Evolutionary conservation across 2,797 vertebrate species (phyloP), one percentile per base, ranked within the genome.

Genomic region (Acanthopagrus latus): DNA sequence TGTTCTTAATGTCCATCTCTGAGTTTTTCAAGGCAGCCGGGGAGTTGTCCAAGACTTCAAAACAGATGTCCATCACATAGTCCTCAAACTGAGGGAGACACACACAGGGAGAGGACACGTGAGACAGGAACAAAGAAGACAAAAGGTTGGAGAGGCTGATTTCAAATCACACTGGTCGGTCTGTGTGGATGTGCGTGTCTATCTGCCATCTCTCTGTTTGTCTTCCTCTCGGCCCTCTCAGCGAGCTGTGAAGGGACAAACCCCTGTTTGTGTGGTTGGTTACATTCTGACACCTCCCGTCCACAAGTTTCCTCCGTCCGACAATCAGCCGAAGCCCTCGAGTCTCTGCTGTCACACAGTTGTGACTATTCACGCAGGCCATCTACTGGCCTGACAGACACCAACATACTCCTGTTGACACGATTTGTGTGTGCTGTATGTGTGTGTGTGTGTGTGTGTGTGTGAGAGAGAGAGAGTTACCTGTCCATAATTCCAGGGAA

Each of bases 401-500:
- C 47, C 57, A 38, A 57, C 25, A 46, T 13, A 16, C 51, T 71
- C 23, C 5, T 9, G 3, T 8, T 55, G 47, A 13, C 9, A 27
- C 20, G 47, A 11, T 46, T 14, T 69, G 52, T 71, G 48, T 17
- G 14, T 44, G 18, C 54, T 51, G 44, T 48, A 71, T 50, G 65
- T 64, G 46, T 62, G 44, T 54, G 38, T 52, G 41, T 60, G 41
- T 69, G 41, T 33, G 50, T 6, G 29, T 6, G 29, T n/a, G n/a
- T n/a, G n/a, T n/a, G 33, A 7, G 33, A 38, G 55, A 54, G 51
- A 54, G 41, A 50, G 9, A 6, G 47, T 38, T 93, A 97, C 97
- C 95, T 98, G 97, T 91, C 97, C 97, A 67, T 95, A 97, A 82
- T 95, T 96, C 97, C 97, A 98, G 17, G 93, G 90, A 29, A 92